Percentiles rank a stretch among this genome's conserved stretches.
These are phyloP conservation scores for Pseudolycoriella hygida DNA, from an alignment of 2,888 invertebrate genomes.

Conservation along the genomic window DNA sequence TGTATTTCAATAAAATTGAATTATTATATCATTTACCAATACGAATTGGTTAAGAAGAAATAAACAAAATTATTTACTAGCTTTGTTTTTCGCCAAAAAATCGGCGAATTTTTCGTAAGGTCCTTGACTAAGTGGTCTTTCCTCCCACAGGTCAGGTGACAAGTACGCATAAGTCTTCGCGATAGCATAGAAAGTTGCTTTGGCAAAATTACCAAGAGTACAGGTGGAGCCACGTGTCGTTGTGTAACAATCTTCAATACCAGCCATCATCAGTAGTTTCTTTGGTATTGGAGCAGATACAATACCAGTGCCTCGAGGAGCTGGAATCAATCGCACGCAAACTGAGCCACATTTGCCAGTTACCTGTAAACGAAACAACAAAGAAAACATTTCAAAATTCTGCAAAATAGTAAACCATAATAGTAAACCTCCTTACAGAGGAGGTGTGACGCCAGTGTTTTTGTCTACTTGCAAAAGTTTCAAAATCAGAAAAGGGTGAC, in stretches of 20 bases:
- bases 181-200: constrained; percentile 97
- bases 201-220: constrained; percentile 96
- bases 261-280: constrained; percentile 96
- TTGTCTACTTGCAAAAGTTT: too few relatives aligned
- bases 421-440: too few relatives aligned
- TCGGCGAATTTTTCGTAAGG: constrained; percentile 95
- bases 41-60: too few relatives aligned
- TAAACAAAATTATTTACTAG: too few relatives aligned
- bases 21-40: too few relatives aligned
- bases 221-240: constrained; percentile 95
- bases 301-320: constrained; percentile 98
- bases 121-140: constrained; percentile 78
- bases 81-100: constrained; percentile 43
- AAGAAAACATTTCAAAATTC: too few relatives aligned
- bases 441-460: too few relatives aligned
- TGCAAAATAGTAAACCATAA: too few relatives aligned
- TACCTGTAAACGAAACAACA: constrained; percentile 40
- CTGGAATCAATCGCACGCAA: constrained; percentile 92
- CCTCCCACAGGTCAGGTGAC: constrained; percentile 98
- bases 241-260: constrained; percentile 99
- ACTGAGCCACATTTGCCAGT: constrained; percentile 99
- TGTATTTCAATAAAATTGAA: too few relatives aligned
- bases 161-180: constrained; percentile 97
- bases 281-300: constrained; percentile 99
- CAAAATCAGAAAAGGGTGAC: too few relatives aligned